These are phyloP conservation scores for Clarias pachynema DNA, from an alignment of 2,797 vertebrate genomes.

Conservation along the genomic window DNA sequence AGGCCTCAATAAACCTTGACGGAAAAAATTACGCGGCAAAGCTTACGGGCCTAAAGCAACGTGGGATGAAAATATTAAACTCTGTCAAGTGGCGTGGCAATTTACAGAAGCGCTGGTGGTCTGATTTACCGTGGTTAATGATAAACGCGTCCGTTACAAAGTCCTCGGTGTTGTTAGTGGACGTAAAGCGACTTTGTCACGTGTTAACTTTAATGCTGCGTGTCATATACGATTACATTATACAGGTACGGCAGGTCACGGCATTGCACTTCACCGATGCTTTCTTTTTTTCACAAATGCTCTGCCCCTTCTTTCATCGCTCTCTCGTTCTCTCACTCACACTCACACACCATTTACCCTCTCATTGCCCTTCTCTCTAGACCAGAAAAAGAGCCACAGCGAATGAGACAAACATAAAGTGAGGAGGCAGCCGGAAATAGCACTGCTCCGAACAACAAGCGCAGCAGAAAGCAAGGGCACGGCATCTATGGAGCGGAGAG, in stretches of 20 bases:
- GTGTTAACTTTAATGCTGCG: constrained; percentile 25
- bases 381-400: constrained; percentile 43
- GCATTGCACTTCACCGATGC: neutral
- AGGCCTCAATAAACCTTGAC: constrained; percentile 70
- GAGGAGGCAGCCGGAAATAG: constrained; percentile 67
- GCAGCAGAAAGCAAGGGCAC: constrained; percentile 95
- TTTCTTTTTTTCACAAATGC: constrained; percentile 6
- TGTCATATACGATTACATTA: constrained; percentile 18
- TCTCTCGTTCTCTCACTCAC: neutral
- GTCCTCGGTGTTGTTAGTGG: constrained; percentile 3
- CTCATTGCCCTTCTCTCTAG: constrained; percentile 37
- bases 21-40: constrained; percentile 63
- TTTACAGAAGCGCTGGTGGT: constrained; percentile 16
- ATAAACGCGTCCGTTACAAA: constrained; percentile 19
- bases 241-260: constrained; percentile 1
- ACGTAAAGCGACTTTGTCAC: constrained; percentile 14
- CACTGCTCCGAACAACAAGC: constrained; percentile 87
- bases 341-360: constrained; percentile 39
- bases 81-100: neutral
- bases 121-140: constrained; percentile 38
- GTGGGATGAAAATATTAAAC: constrained; percentile 65
- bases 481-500: constrained; percentile 84
- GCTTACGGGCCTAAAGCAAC: constrained; percentile 63
- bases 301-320: neutral
- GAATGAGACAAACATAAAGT: constrained; percentile 60